These are phyloP conservation scores for Pseudomyrmex flavicornis DNA, from an alignment of 1,140 invertebrate species.

Conservation along the genomic window DNA sequence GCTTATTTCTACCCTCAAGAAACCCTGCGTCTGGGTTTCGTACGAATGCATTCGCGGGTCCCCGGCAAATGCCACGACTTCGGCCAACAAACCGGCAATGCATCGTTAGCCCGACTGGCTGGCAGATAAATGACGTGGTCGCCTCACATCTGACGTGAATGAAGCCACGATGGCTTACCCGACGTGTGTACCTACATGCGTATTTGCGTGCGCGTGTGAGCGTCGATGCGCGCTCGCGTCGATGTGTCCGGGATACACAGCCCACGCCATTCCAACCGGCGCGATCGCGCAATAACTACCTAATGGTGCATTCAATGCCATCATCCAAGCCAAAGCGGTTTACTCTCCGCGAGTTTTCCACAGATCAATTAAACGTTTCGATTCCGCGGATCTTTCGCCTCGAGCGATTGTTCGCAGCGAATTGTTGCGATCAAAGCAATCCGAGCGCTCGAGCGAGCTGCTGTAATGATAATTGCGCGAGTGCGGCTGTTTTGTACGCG, in stretches of 20 bases:
- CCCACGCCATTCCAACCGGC: conserved; percentile 49
- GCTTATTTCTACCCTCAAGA: conserved; percentile 47
- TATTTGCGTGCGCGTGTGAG: conserved; percentile 50
- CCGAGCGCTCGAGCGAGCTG: neutral
- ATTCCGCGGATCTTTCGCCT: conserved; percentile 38
- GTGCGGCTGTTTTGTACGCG: neutral
- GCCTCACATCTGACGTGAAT: conserved; percentile 81
- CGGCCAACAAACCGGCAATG: conserved; percentile 74
- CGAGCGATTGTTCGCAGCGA: conserved; percentile 23
- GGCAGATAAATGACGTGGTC: conserved; percentile 81
- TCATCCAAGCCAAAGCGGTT: conserved; percentile 37
- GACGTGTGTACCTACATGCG: conserved; percentile 50
- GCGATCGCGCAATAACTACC: conserved; percentile 75
- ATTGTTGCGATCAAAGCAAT: conserved; percentile 6
- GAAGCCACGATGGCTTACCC: conserved; percentile 78
- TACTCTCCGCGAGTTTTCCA: conserved; percentile 43
- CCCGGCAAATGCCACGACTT: conserved; percentile 51
- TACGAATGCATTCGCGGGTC: conserved; percentile 7
- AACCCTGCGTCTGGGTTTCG: conserved; percentile 46
- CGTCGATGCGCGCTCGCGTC: neutral
- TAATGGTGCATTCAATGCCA: conserved; percentile 79
- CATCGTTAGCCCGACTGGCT: conserved; percentile 78
- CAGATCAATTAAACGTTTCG: conserved; percentile 60
- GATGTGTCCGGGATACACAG: conserved; percentile 8
- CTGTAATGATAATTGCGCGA: conserved; percentile 40